Evolutionary conservation across 2,888 invertebrate genomes (phyloP).

Genomic region (Drosophila pegasa): DNA sequence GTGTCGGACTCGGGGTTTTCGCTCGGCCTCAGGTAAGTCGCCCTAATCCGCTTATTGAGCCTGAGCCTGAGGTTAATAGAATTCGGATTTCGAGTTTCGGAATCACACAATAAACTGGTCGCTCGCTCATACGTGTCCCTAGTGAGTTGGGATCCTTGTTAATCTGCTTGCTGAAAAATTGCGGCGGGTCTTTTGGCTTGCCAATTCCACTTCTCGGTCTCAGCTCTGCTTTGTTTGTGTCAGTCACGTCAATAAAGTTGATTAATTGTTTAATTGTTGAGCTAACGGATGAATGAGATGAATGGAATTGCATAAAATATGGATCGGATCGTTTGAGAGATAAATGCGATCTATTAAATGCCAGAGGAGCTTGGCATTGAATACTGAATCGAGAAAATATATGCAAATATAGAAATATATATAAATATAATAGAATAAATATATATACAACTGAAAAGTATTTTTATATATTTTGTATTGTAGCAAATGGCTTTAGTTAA

Average conservation of each 20-base stretch:
- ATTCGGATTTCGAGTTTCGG: constrained; percentile 36
- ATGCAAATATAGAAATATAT: no score
- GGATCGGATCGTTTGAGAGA: constrained; percentile 22
- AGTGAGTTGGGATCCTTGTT: constrained; percentile 60
- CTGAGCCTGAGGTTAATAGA: constrained; percentile 71
- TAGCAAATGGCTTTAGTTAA: no score
- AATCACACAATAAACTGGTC: constrained; percentile 47
- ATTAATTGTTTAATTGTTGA: constrained; percentile 77
- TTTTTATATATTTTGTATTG: no score
- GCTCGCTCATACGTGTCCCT: constrained; percentile 66
- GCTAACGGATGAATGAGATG: constrained; percentile 25
- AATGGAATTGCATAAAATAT: constrained; percentile 56
- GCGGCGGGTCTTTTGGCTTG: constrained; percentile 51
- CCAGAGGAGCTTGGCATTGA: neutral
- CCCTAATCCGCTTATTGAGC: constrained; percentile 70
- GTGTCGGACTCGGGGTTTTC: constrained; percentile 44
- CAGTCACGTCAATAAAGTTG: constrained; percentile 69
- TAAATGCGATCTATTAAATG: constrained; percentile 31
- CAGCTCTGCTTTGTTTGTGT: constrained; percentile 47
- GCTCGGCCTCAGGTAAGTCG: constrained; percentile 66
- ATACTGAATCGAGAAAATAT: neutral
- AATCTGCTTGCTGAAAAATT: constrained; percentile 77
- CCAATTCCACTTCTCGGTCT: constrained; percentile 41
- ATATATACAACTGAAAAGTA: neutral
- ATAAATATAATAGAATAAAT: neutral